These are phyloP conservation scores for Folsomia manolachei DNA, from an alignment of 2,888 invertebrate genomes.

Conservation along the genomic window DNA sequence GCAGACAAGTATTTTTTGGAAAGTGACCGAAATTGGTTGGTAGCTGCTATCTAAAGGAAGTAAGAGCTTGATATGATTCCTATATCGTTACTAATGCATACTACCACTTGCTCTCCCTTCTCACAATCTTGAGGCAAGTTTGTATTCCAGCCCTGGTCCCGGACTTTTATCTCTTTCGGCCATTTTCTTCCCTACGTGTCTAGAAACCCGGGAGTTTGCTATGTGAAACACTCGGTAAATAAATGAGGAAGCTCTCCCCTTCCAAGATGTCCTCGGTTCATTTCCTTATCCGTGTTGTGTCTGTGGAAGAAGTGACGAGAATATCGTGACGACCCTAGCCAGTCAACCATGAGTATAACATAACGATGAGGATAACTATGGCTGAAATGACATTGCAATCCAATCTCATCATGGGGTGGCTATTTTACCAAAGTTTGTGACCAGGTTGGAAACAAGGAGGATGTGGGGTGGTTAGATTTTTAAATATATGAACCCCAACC, in stretches of 20 bases:
- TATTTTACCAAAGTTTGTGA: no score
- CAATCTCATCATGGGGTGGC: background rate
- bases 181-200: background rate
- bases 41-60: background rate
- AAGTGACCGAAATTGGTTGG: background rate
- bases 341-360: background rate
- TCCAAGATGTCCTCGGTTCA: background rate
- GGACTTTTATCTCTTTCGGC: background rate
- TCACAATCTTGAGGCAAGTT: background rate
- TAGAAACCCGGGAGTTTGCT: background rate
- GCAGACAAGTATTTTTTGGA: no score
- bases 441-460: no score
- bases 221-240: background rate
- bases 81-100: conserved; percentile 18
- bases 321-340: no score
- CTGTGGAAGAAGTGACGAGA: no score
- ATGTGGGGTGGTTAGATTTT: background rate
- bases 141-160: background rate
- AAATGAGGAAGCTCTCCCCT: background rate
- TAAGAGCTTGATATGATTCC: no score
- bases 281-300: conserved; percentile 11
- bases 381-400: background rate
- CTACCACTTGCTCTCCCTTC: conserved; percentile 16
- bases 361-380: background rate
- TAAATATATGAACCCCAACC: background rate